Evolutionary conservation across 2,888 invertebrate genomes (phyloP).

Genomic region (Endomychus coccineus): DNA sequence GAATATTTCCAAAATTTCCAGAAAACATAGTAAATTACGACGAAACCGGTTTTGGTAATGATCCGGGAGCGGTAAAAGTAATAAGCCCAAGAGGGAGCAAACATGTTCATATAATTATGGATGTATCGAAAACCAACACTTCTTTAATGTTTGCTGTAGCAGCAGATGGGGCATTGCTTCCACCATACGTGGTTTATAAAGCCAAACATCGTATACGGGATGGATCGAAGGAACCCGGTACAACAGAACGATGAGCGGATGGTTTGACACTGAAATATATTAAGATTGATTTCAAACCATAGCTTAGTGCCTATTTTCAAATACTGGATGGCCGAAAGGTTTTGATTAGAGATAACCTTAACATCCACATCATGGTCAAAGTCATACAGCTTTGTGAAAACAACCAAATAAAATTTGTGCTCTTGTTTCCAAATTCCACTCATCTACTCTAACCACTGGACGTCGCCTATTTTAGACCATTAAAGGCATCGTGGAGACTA

Average conservation of each 20-base stretch:
- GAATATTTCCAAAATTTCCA: slow-evolving; percentile 16
- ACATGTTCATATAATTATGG: slow-evolving; percentile 28
- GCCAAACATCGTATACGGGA: slow-evolving; percentile 19
- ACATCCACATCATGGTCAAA: slow-evolving; percentile 20
- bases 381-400: slow-evolving; percentile 25
- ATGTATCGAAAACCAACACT: slow-evolving; percentile 18
- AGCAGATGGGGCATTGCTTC: slow-evolving; percentile 18
- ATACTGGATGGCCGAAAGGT: no score
- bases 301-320: slow-evolving; percentile 18
- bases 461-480: no score
- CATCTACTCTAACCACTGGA: no score
- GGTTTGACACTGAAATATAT: slow-evolving; percentile 16
- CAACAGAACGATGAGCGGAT: slow-evolving; percentile 16
- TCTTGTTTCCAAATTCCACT: no score
- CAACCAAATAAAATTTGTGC: slow-evolving; percentile 26
- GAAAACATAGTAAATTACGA: slow-evolving; percentile 35
- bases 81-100: slow-evolving; percentile 28
- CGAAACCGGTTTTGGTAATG: slow-evolving; percentile 35
- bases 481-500: no score
- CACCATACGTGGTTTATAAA: slow-evolving; percentile 19
- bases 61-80: slow-evolving; percentile 31
- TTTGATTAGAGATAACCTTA: slow-evolving; percentile 32
- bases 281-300: slow-evolving; percentile 15
- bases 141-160: slow-evolving; percentile 20
- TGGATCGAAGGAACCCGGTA: slow-evolving; percentile 15